Evolutionary conservation across 2,888 invertebrate genomes (phyloP).

Genomic region (Heliconius ismenius): DNA sequence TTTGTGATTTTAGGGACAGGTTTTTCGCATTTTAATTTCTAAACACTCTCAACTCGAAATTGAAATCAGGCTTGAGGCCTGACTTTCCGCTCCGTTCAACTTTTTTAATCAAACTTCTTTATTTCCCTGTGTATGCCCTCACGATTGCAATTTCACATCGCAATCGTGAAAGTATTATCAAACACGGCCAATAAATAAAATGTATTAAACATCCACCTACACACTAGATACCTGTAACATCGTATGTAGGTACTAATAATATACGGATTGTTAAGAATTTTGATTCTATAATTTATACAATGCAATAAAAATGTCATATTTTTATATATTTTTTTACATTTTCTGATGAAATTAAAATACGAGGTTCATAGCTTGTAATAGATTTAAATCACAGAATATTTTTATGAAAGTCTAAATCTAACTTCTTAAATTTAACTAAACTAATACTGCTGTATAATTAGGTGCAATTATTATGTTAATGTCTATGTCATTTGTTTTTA

Average conservation of each 20-base stretch:
- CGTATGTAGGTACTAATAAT: background rate
- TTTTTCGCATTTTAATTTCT: conserved; percentile 47
- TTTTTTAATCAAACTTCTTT: conserved; percentile 49
- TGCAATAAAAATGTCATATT: no score
- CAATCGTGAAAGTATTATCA: conserved; percentile 37
- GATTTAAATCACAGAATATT: no score
- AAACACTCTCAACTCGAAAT: conserved; percentile 47
- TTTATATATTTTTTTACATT: background rate
- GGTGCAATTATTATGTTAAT: no score
- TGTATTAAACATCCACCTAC: background rate
- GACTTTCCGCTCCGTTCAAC: conserved; percentile 43
- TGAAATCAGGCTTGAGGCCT: conserved; percentile 42
- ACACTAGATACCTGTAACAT: background rate
- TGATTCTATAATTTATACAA: no score
- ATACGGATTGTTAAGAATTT: no score
- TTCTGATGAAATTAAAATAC: background rate
- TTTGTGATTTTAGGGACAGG: conserved; percentile 42
- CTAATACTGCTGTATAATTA: no score
- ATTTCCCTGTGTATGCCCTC: conserved; percentile 43
- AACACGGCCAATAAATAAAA: conserved; percentile 38
- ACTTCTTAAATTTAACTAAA: no score
- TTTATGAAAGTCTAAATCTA: no score
- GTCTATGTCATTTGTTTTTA: no score
- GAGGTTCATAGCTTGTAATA: no score
- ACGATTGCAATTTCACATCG: conserved; percentile 40